phyloP scores from a whole-genome alignment of 2,113 vertebrate species.

The Syngnathus typhle region DNA sequence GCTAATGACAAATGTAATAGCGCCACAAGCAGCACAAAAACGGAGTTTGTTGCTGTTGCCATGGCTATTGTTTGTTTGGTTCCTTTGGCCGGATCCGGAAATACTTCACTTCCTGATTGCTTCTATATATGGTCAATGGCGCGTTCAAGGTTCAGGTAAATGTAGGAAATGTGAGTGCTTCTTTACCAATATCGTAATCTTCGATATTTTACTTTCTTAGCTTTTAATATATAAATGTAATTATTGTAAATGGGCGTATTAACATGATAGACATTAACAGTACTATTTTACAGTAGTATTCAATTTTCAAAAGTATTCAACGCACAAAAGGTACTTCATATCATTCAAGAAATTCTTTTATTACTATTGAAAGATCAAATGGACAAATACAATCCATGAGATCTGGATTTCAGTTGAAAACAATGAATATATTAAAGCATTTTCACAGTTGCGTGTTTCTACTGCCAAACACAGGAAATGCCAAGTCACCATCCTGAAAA shows the following conservation, averaged over 20 bases:
- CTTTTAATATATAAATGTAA: too few relatives aligned
- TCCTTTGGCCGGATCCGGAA: not conserved
- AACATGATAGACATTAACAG: too few relatives aligned
- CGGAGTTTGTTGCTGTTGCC: slow-evolving; percentile 22
- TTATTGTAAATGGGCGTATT: too few relatives aligned
- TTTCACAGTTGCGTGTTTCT: too few relatives aligned
- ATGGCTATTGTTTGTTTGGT: slow-evolving; percentile 24
- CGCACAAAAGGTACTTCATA: too few relatives aligned
- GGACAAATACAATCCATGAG: not conserved
- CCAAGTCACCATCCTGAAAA: not conserved
- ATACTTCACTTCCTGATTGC: slow-evolving; percentile 19
- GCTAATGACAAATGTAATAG: slow-evolving; percentile 19
- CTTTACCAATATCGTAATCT: too few relatives aligned
- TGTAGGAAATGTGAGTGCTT: not conserved
- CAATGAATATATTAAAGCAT: not conserved
- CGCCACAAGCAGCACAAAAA: not conserved
- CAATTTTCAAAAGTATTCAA: not conserved
- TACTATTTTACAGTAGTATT: too few relatives aligned
- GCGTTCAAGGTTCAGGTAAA: slow-evolving; percentile 17
- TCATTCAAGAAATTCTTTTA: too few relatives aligned
- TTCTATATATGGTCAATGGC: not conserved
- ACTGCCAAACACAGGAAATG: too few relatives aligned
- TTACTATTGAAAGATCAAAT: not conserved
- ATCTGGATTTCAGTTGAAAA: not conserved
- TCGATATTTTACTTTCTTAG: too few relatives aligned